Conservation (phyloP, 2,888 invertebrate genomes). For the Eupithecia pulchellata region DNA sequence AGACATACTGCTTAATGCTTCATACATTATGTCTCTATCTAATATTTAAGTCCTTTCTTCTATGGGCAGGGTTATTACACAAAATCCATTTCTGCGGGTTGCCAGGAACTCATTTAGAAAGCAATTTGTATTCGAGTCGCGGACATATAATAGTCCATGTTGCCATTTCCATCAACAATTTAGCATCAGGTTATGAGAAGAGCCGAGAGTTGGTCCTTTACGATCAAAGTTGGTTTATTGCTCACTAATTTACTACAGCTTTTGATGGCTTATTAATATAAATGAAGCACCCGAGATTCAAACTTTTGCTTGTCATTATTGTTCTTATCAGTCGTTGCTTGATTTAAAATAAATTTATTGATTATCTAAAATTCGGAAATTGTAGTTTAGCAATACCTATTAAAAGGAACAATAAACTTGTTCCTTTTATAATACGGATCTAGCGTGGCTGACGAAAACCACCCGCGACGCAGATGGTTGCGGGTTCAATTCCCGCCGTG, state of each 20-base stretch:
- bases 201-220: slow-evolving; percentile 30
- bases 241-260: slow-evolving; percentile 36
- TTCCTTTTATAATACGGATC: no score
- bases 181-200: slow-evolving; percentile 26
- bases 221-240: slow-evolving; percentile 37
- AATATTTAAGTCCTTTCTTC: neutral
- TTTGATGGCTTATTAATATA: slow-evolving; percentile 32
- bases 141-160: slow-evolving; percentile 19
- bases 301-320: slow-evolving; percentile 5
- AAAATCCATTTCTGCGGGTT: slow-evolving; percentile 3
- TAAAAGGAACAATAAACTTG: no score
- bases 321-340: slow-evolving; percentile 7
- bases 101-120: slow-evolving; percentile 8
- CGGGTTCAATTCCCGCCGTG: no score
- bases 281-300: slow-evolving; percentile 24
- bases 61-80: slow-evolving; percentile 7
- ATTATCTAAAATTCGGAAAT: no score
- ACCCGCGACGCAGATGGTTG: no score
- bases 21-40: no score
- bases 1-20: neutral
- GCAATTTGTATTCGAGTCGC: slow-evolving; percentile 21
- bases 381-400: neutral
- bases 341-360: no score
- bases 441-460: no score
- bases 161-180: slow-evolving; percentile 32